phyloP scores from a whole-genome alignment of 2,113 vertebrate species.

The Zeus faber region DNA sequence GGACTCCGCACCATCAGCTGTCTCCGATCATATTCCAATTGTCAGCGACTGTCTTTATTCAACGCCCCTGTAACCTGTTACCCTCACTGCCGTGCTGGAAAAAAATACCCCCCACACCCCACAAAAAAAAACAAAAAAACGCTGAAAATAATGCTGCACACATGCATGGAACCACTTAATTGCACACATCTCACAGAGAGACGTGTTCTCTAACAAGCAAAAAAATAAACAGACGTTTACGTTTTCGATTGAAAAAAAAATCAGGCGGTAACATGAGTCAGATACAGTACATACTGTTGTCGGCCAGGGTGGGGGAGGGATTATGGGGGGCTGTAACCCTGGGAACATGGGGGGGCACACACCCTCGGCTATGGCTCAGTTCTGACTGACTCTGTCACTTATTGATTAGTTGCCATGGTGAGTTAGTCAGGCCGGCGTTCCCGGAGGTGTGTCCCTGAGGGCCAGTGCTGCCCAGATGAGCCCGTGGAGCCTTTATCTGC shows the following conservation, averaged over 20 bases:
- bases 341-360: constrained; percentile 59
- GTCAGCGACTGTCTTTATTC: constrained; percentile 23
- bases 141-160: too few species aligned
- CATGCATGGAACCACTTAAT: too few species aligned
- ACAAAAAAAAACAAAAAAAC: too few species aligned
- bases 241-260: too few species aligned
- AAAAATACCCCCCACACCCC: too few species aligned
- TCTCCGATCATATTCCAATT: constrained; percentile 50
- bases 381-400: constrained; percentile 83
- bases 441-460: constrained; percentile 86
- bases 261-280: too few species aligned
- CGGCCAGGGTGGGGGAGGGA: not conserved
- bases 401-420: constrained; percentile 98
- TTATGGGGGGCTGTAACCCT: constrained; percentile 56
- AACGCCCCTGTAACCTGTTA: not conserved
- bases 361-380: constrained; percentile 59
- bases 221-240: too few species aligned
- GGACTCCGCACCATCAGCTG: constrained; percentile 31
- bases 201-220: too few species aligned
- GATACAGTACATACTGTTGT: too few species aligned
- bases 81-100: too few species aligned
- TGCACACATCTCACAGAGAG: too few species aligned
- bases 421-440: constrained; percentile 84
- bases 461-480: constrained; percentile 79
- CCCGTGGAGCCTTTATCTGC: constrained; percentile 68